Percentiles rank a stretch among this genome's conserved stretches.
Conservation (phyloP, 2,797 vertebrate genomes). For the Coregonus ussuriensis region DNA sequence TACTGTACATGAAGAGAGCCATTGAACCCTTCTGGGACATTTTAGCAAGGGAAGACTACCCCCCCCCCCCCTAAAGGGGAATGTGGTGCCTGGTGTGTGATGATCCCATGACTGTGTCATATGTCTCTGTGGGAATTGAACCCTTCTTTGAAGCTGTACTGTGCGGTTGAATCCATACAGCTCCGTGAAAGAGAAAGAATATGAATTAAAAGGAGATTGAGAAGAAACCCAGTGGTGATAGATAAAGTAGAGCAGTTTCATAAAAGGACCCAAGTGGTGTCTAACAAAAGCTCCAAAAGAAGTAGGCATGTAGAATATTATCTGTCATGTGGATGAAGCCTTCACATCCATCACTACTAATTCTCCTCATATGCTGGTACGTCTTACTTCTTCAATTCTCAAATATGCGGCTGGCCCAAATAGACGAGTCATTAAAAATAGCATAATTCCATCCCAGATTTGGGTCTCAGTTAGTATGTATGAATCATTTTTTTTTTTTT, state of each 20-base stretch:
- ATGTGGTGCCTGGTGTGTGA: not conserved
- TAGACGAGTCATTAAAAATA: slow-evolving; percentile 1
- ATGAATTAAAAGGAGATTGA: slow-evolving; percentile 2
- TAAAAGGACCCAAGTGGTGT: not conserved
- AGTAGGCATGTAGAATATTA: not conserved
- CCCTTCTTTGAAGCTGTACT: too few species aligned
- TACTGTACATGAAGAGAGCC: not conserved
- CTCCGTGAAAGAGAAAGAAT: not conserved
- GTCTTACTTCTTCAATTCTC: slow-evolving; percentile 22
- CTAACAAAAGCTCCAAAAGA: not conserved
- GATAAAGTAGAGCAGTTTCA: slow-evolving; percentile 5
- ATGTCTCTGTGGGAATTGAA: not conserved
- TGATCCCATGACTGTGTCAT: not conserved
- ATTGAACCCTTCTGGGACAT: too few species aligned
- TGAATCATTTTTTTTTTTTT: slow-evolving; percentile 38
- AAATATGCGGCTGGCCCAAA: slow-evolving; percentile 18
- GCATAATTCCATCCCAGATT: slow-evolving; percentile 30
- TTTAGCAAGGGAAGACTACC: not conserved
- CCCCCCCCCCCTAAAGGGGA: too few species aligned
- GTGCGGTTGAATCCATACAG: not conserved
- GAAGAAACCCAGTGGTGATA: not conserved
- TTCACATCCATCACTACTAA: not conserved
- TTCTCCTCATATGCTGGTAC: slow-evolving; percentile 13
- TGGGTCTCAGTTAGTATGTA: slow-evolving; percentile 14
- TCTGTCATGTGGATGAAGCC: too few species aligned